A percentile compares a stretch with the other conserved stretches of the same genome.
Evolutionary conservation across 2,113 vertebrate species (phyloP).

Genomic region (Dermatemys mawii): DNA sequence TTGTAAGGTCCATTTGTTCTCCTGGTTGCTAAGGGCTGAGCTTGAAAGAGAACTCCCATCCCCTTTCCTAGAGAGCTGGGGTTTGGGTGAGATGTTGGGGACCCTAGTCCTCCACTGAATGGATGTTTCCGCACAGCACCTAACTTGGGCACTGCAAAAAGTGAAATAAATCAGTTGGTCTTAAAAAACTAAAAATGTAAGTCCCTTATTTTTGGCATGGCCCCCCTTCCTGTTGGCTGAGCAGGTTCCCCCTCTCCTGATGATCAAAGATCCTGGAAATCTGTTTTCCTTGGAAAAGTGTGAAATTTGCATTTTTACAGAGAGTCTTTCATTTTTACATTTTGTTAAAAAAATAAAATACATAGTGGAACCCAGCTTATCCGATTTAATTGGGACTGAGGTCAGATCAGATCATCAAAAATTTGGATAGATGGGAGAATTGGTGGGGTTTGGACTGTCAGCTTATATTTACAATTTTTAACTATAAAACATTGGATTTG

Average conservation of each 20-base stretch:
- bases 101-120: background rate
- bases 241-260: background rate
- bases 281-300: background rate
- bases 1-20: background rate
- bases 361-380: background rate
- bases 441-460: background rate
- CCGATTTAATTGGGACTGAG: background rate
- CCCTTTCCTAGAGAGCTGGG: background rate
- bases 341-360: background rate
- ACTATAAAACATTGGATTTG: too few species aligned
- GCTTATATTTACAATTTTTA: too few species aligned
- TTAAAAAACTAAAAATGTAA: background rate
- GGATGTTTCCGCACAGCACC: background rate
- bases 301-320: too few species aligned
- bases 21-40: background rate
- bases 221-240: accelerated
- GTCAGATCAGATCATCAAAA: background rate
- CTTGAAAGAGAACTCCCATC: background rate
- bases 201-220: background rate
- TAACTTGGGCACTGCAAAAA: background rate
- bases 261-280: background rate
- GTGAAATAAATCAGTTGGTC: background rate
- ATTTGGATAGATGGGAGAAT: background rate
- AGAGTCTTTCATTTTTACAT: background rate
- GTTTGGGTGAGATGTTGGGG: background rate